Evolutionary conservation across 2,797 vertebrate species (phyloP).

Genomic region (Urocyon cinereoargenteus): DNA sequence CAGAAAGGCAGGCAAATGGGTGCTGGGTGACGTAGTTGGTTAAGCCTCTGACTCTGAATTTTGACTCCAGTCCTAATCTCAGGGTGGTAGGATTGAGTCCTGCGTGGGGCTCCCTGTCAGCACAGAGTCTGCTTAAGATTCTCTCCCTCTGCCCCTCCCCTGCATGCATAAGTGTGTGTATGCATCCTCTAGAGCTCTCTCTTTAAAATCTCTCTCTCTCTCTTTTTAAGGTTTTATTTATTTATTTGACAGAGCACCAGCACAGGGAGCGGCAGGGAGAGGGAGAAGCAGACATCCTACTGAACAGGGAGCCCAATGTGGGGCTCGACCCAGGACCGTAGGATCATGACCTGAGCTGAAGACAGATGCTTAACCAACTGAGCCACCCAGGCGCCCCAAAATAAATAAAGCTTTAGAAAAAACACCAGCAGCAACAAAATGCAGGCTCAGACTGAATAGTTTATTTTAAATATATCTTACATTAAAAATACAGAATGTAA

Average conservation of each 20-base stretch:
- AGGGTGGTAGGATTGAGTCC: background rate
- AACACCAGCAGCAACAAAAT: background rate
- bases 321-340: too few relatives aligned
- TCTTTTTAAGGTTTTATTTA: too few relatives aligned
- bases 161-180: background rate
- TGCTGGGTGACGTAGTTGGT: background rate
- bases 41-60: background rate
- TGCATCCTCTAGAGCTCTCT: too few relatives aligned
- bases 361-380: too few relatives aligned
- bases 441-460: background rate
- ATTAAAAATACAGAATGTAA: background rate
- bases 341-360: too few relatives aligned
- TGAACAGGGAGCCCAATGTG: too few relatives aligned
- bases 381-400: background rate
- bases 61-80: background rate
- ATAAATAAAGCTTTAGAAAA: background rate
- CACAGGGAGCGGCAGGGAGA: too few relatives aligned
- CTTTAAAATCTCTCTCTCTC: too few relatives aligned
- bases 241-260: too few relatives aligned
- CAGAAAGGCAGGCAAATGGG: background rate
- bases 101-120: background rate
- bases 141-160: background rate
- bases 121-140: background rate
- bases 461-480: constrained; percentile 17
- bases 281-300: too few relatives aligned